Evolutionary conservation across 2,888 invertebrate genomes (phyloP).

Genomic region (Gryllus longicercus): DNA sequence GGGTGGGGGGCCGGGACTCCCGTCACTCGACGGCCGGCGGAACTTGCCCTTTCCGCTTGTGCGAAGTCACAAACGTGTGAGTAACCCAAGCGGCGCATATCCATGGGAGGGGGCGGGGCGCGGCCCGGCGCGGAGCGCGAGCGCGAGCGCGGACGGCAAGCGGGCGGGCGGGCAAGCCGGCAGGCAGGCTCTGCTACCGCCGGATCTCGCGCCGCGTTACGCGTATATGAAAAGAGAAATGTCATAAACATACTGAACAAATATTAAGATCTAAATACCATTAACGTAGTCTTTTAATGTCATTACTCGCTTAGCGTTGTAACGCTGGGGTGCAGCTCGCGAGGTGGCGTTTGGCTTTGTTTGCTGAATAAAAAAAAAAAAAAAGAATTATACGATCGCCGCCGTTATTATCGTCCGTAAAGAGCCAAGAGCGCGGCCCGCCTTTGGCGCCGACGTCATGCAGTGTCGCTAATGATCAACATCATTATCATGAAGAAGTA

Average conservation of each 20-base stretch:
- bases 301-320: not conserved
- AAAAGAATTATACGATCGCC: not conserved
- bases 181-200: too few relatives aligned
- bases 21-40: slow-evolving; percentile 4
- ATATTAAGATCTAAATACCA: slow-evolving; percentile 17
- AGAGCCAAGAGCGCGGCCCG: not conserved
- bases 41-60: slow-evolving; percentile 6
- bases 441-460: not conserved
- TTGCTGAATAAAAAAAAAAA: not conserved
- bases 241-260: slow-evolving; percentile 17
- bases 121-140: not conserved
- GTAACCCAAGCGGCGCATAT: slow-evolving; percentile 10
- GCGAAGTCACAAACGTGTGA: slow-evolving; percentile 8
- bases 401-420: not conserved
- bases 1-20: not conserved
- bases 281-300: slow-evolving; percentile 17
- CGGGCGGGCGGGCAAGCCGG: too few relatives aligned
- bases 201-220: not conserved
- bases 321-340: not conserved
- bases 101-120: not conserved
- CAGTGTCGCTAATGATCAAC: not conserved
- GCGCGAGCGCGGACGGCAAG: too few relatives aligned
- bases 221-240: slow-evolving; percentile 5
- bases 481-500: too few relatives aligned
- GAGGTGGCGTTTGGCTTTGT: slow-evolving; percentile 2